Conservation (phyloP, 2,888 invertebrate species). For the Pollenia angustigena region DNA sequence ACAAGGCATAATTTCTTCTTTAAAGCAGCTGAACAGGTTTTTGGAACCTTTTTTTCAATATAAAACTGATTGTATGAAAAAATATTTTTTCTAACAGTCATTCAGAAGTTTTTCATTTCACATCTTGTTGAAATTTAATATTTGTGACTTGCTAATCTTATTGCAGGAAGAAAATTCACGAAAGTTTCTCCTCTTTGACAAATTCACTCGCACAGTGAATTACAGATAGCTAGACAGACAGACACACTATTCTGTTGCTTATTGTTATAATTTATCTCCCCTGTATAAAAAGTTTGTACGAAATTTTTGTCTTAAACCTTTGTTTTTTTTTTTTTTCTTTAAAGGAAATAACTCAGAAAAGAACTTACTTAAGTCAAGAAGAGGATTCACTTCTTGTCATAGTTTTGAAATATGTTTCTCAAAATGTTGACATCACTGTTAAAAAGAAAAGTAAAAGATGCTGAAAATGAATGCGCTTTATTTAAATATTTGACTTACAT, state of each 20-base stretch:
- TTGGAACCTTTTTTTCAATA: neutral
- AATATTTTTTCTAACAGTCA: conserved; percentile 7
- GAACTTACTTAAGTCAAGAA: neutral
- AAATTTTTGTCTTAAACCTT: neutral
- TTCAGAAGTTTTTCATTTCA: conserved; percentile 23
- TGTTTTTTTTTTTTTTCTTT: neutral
- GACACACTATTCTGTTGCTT: neutral
- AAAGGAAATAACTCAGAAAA: neutral
- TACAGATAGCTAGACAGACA: too few species aligned
- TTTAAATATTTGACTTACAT: neutral
- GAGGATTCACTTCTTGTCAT: neutral
- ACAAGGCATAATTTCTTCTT: neutral
- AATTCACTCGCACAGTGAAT: neutral
- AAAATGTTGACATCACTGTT: neutral
- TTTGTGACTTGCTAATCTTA: conserved; percentile 18
- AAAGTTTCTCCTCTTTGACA: neutral
- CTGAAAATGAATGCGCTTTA: neutral
- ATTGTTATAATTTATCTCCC: neutral
- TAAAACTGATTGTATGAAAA: neutral
- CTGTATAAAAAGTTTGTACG: neutral
- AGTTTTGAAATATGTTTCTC: conserved; percentile 1
- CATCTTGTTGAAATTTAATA: conserved; percentile 16
- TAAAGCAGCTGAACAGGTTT: neutral
- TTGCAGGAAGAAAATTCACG: neutral
- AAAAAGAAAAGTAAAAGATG: neutral